Conservation (phyloP, 1,140 invertebrate genomes). For the Drosophila ambigua region DNA sequence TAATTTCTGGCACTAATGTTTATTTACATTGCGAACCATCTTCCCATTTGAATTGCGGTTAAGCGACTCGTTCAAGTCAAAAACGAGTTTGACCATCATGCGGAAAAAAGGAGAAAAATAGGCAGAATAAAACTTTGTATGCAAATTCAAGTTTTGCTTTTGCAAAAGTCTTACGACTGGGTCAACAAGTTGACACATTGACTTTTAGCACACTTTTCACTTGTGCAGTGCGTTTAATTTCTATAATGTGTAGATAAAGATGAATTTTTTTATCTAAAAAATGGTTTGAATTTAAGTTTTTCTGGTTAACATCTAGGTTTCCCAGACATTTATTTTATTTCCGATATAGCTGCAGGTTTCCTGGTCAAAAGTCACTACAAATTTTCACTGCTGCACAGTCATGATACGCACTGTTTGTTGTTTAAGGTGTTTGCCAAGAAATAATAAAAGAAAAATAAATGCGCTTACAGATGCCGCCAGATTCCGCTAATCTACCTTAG, state of each 20-base stretch:
- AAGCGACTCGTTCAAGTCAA: not conserved
- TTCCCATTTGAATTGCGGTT: not conserved
- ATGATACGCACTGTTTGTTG: slow-evolving; percentile 6
- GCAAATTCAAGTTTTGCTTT: slow-evolving; percentile 39
- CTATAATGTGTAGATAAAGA: too few species aligned
- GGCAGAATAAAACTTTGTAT: slow-evolving; percentile 1
- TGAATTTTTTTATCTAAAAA: too few species aligned
- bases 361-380: too few species aligned
- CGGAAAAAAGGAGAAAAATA: not conserved
- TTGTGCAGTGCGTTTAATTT: not conserved
- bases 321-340: too few species aligned
- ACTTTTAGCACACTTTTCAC: slow-evolving; percentile 33
- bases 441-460: slow-evolving; percentile 14
- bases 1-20: not conserved
- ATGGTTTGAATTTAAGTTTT: too few species aligned
- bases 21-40: not conserved
- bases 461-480: slow-evolving; percentile 23
- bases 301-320: too few species aligned
- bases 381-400: too few species aligned
- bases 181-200: slow-evolving; percentile 48
- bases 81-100: slow-evolving; percentile 37
- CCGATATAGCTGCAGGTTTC: too few species aligned
- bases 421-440: slow-evolving; percentile 10
- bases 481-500: slow-evolving; percentile 23
- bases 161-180: slow-evolving; percentile 24